A percentile compares a stretch with the other conserved stretches of the same genome.
These are phyloP conservation scores for Panopea generosa DNA, from an alignment of 2,888 invertebrate genomes.

Conservation along the genomic window DNA sequence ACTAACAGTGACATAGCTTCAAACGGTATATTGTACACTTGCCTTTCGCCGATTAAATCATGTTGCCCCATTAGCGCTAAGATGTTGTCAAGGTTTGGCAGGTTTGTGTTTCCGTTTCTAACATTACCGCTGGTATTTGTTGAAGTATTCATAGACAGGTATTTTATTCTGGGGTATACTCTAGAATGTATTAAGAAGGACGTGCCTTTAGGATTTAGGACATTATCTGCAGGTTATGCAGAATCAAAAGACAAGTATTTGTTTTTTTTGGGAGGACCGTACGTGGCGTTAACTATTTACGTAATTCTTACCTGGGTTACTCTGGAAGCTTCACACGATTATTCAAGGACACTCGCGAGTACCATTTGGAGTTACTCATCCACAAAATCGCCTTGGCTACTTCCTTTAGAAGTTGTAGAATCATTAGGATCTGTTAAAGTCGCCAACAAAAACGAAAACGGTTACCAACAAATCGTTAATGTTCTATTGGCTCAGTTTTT, in stretches of 20 bases:
- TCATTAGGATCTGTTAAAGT: background rate
- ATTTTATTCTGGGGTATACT: background rate
- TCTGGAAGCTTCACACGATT: background rate
- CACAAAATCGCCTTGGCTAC: background rate
- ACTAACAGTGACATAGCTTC: background rate
- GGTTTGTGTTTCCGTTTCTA: conserved; percentile 5
- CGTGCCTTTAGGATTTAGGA: conserved; percentile 13
- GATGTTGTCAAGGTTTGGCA: background rate
- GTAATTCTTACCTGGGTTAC: background rate
- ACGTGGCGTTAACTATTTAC: conserved; percentile 3
- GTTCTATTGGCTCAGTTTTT: background rate
- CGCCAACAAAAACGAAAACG: background rate
- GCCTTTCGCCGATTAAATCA: background rate
- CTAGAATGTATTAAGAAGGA: background rate
- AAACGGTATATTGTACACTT: background rate
- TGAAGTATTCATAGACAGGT: conserved; percentile 5
- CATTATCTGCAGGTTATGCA: conserved; percentile 6
- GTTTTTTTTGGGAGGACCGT: conserved; percentile 6
- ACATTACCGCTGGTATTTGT: background rate
- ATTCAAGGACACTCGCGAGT: background rate
- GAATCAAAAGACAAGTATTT: background rate
- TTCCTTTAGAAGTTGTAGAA: conserved; percentile 4
- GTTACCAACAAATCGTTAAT: conserved; percentile 2
- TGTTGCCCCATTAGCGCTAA: background rate
- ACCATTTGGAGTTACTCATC: background rate